Conservation (phyloP, 2,888 invertebrate species). For the Drosophila subquinaria region DNA sequence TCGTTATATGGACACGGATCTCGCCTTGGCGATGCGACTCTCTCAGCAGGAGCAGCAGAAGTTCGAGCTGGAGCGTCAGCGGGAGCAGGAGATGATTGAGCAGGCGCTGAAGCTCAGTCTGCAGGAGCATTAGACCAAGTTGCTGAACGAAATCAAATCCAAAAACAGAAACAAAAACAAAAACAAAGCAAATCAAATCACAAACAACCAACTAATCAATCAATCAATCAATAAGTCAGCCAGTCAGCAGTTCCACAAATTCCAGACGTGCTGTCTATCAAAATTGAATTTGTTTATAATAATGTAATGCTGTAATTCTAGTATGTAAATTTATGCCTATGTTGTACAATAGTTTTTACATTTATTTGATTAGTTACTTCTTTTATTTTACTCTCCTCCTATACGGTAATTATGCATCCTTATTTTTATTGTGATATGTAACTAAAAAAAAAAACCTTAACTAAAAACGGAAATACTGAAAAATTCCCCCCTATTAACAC, state of each 20-base stretch:
- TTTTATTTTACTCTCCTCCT: conserved; percentile 16
- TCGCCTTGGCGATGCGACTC: conserved; percentile 90
- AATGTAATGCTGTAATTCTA: conserved; percentile 47
- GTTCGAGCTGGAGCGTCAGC: conserved; percentile 87
- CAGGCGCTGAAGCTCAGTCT: conserved; percentile 88
- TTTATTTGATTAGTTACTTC: conserved; percentile 5
- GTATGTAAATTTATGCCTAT: conserved; percentile 44
- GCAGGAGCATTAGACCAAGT: conserved; percentile 82
- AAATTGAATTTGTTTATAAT: conserved; percentile 50
- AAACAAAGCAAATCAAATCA: conserved; percentile 12
- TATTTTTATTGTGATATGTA: conserved; percentile 66
- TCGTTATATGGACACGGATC: conserved; percentile 87
- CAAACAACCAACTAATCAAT: conserved; percentile 21
- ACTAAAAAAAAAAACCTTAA: conserved; percentile 37
- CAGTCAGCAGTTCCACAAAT: conserved; percentile 27
- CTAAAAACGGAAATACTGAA: conserved; percentile 6
- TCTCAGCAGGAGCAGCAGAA: conserved; percentile 89
- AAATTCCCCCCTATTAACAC: conserved; percentile 11
- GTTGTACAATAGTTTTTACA: conserved; percentile 39
- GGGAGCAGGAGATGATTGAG: conserved; percentile 90
- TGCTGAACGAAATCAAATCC: conserved; percentile 29
- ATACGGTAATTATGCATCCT: conserved; percentile 45
- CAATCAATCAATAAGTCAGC: conserved; percentile 20
- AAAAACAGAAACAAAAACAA: no score
- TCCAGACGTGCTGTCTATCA: conserved; percentile 35